phyloP scores from a whole-genome alignment of 2,797 vertebrate genomes.

The Streptopelia turtur region DNA sequence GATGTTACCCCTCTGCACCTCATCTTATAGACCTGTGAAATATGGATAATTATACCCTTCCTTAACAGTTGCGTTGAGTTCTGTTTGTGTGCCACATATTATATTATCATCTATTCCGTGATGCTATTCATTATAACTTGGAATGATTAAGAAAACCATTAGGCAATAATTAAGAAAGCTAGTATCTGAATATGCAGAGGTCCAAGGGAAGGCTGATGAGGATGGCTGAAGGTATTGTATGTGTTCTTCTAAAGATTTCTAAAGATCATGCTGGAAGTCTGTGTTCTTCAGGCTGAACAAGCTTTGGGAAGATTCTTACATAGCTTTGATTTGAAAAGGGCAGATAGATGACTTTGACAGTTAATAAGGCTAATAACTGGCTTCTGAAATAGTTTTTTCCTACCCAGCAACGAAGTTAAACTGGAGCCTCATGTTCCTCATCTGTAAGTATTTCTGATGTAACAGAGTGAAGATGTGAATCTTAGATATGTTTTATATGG shows the following conservation, averaged over 20 bases:
- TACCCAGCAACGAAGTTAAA: neutral
- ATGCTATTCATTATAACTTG: conserved; percentile 29
- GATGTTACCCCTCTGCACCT: neutral
- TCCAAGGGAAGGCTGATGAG: neutral
- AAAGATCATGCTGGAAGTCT: neutral
- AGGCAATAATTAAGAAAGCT: conserved; percentile 46
- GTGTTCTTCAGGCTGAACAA: neutral
- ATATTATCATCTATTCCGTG: neutral
- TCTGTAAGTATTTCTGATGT: neutral
- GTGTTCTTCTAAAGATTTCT: neutral
- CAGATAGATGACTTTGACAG: neutral
- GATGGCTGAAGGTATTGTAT: neutral
- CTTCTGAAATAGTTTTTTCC: neutral
- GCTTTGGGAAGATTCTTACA: neutral
- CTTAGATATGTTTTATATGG: neutral
- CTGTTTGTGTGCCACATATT: neutral
- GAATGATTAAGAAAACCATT: conserved; percentile 26
- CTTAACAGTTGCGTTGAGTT: conserved; percentile 27
- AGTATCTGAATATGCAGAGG: neutral
- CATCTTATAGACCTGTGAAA: neutral
- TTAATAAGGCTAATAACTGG: neutral
- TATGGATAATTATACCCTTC: conserved; percentile 10
- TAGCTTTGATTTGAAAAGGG: neutral
- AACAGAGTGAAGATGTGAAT: neutral
- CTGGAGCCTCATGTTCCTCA: neutral